Conservation (phyloP, 2,888 invertebrate species). For the Biston stratarius region DNA sequence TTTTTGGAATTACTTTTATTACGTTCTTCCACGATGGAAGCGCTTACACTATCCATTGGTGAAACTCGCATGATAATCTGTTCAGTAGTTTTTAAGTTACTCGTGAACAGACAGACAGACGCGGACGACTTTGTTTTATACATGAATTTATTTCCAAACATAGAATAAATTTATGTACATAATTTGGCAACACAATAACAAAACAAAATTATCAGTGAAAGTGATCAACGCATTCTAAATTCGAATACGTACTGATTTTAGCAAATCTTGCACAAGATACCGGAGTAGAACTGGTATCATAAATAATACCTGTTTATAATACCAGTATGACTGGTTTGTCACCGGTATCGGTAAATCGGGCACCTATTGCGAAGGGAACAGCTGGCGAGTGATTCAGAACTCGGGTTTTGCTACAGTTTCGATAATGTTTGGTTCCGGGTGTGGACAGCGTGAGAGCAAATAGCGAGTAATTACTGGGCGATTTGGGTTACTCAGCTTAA, state of each 20-base stretch:
- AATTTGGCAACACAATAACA: background rate
- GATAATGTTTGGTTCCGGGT: conserved; percentile 16
- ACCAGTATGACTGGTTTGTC: conserved; percentile 31
- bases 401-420: conserved; percentile 31
- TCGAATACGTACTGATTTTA: conserved; percentile 31
- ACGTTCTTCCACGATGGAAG: no score
- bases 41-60: no score
- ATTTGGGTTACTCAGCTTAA: background rate
- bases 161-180: background rate
- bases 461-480: background rate
- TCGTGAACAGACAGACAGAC: background rate
- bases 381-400: conserved; percentile 43
- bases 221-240: conserved; percentile 24
- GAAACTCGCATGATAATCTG: no score
- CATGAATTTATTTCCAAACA: background rate
- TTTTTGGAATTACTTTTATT: no score
- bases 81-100: no score
- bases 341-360: conserved; percentile 34
- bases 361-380: conserved; percentile 39
- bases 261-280: conserved; percentile 35
- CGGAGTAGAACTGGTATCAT: conserved; percentile 11
- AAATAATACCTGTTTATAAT: conserved; percentile 28
- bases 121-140: no score
- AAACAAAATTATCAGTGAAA: conserved; percentile 34
- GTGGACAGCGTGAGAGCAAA: conserved; percentile 11